These are phyloP conservation scores for Tholera decimalis DNA, from an alignment of 2,888 invertebrate species.

Conservation along the genomic window DNA sequence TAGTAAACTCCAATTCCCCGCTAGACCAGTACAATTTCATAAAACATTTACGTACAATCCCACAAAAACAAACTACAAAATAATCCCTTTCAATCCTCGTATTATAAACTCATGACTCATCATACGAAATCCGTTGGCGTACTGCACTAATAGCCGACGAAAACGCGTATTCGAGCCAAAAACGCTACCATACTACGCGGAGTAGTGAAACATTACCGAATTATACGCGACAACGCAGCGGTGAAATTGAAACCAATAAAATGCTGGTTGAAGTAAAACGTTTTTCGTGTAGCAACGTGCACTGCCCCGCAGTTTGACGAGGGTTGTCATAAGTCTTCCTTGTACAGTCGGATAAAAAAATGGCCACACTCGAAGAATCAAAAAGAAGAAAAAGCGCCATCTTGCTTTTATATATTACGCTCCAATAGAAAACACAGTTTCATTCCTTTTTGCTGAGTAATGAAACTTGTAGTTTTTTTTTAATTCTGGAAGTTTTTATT, in stretches of 20 bases:
- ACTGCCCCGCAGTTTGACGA: constrained; percentile 77
- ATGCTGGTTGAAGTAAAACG: constrained; percentile 86
- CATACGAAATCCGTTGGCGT: constrained; percentile 71
- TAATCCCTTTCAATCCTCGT: constrained; percentile 61
- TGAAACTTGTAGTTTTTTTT: too few species aligned
- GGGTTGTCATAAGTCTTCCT: constrained; percentile 91
- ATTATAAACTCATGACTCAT: constrained; percentile 76
- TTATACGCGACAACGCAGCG: constrained; percentile 82
- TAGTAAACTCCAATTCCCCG: neutral
- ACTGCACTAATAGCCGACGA: constrained; percentile 72
- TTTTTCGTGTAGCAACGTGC: constrained; percentile 81
- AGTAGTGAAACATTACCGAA: constrained; percentile 58
- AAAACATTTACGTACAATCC: constrained; percentile 43
- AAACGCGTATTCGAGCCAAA: constrained; percentile 68
- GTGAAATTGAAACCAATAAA: constrained; percentile 90
- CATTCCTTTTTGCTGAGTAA: too few species aligned
- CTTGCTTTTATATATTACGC: neutral
- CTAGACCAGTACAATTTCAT: constrained; percentile 15
- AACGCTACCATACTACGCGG: constrained; percentile 46
- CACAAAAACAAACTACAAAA: constrained; percentile 40
- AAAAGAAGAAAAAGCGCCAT: neutral
- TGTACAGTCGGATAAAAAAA: constrained; percentile 46
- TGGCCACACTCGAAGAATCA: neutral
- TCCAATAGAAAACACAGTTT: too few species aligned
- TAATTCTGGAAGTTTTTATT: too few species aligned